phyloP scores from a whole-genome alignment of 2,888 invertebrate genomes.

The Hypselothyrea guttata region DNA sequence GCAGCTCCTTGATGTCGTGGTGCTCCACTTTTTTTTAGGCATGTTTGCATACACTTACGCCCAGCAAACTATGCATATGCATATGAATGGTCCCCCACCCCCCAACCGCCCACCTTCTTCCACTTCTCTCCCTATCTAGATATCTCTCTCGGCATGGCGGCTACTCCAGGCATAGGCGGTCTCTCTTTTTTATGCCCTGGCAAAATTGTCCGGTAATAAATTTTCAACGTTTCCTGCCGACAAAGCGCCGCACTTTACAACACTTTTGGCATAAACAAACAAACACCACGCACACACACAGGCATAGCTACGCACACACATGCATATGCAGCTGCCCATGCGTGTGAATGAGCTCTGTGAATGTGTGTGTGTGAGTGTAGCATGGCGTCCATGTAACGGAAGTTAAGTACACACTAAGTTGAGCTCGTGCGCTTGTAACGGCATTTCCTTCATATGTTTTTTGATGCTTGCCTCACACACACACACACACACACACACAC shows the following conservation, averaged over 20 bases:
- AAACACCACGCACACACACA: constrained; percentile 45
- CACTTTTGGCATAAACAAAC: constrained; percentile 77
- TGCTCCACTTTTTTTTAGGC: constrained; percentile 64
- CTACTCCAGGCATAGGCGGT: constrained; percentile 24
- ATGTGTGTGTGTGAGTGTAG: constrained; percentile 31
- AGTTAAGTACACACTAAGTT: constrained; percentile 79
- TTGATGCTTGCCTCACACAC: constrained; percentile 53
- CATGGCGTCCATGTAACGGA: constrained; percentile 69
- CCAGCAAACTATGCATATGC: constrained; percentile 73
- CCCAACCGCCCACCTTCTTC: no score
- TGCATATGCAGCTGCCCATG: constrained; percentile 48
- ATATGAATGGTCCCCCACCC: constrained; percentile 44
- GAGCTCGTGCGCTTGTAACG: constrained; percentile 75
- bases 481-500: constrained; percentile 8
- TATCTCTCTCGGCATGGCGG: constrained; percentile 5
- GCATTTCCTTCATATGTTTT: constrained; percentile 74
- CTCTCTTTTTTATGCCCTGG: constrained; percentile 52
- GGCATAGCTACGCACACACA: constrained; percentile 12
- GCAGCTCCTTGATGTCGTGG: constrained; percentile 14
- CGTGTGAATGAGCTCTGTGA: constrained; percentile 49
- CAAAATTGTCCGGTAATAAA: constrained; percentile 80
- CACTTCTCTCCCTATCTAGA: not conserved
- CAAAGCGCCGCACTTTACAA: constrained; percentile 80
- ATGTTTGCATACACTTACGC: constrained; percentile 74
- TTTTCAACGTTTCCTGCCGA: constrained; percentile 77